These are phyloP conservation scores for Anorthoa munda DNA, from an alignment of 2,888 invertebrate genomes.

Conservation along the genomic window DNA sequence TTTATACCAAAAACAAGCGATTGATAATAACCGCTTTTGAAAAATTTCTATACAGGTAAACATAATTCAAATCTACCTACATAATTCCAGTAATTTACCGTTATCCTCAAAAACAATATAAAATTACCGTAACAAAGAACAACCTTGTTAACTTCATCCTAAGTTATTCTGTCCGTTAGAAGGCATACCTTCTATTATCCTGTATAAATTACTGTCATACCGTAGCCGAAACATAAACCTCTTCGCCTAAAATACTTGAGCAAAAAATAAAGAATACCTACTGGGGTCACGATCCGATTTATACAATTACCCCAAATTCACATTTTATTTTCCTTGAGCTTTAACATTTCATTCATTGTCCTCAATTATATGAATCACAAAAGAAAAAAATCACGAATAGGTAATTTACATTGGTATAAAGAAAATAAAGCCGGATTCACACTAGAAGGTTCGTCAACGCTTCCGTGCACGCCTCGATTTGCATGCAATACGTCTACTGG, in stretches of 20 bases:
- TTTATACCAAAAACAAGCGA: background rate
- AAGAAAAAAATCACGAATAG: slow-evolving; percentile 51
- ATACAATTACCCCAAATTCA: slow-evolving; percentile 57
- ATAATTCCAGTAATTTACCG: background rate
- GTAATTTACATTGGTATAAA: slow-evolving; percentile 51
- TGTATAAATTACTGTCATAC: slow-evolving; percentile 49
- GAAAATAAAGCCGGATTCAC: slow-evolving; percentile 42
- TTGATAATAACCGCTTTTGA: background rate
- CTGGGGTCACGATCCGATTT: slow-evolving; percentile 48
- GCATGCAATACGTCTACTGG: slow-evolving; percentile 49
- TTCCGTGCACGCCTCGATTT: slow-evolving; percentile 35
- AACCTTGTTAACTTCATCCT: slow-evolving; percentile 29
- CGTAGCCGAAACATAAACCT: slow-evolving; percentile 33
- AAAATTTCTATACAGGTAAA: background rate
- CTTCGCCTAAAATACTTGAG: slow-evolving; percentile 18
- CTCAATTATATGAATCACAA: slow-evolving; percentile 62
- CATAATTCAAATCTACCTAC: background rate
- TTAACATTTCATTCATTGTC: slow-evolving; percentile 53
- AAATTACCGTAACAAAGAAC: slow-evolving; percentile 24
- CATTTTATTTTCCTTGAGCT: slow-evolving; percentile 53
- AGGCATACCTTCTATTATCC: slow-evolving; percentile 42
- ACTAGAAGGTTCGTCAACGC: slow-evolving; percentile 27
- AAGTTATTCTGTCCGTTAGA: slow-evolving; percentile 23
- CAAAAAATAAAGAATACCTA: slow-evolving; percentile 17
- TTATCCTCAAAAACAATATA: slow-evolving; percentile 9